Evolutionary conservation across 2,797 vertebrate genomes (phyloP).

Genomic region (Moxostoma hubbsi): DNA sequence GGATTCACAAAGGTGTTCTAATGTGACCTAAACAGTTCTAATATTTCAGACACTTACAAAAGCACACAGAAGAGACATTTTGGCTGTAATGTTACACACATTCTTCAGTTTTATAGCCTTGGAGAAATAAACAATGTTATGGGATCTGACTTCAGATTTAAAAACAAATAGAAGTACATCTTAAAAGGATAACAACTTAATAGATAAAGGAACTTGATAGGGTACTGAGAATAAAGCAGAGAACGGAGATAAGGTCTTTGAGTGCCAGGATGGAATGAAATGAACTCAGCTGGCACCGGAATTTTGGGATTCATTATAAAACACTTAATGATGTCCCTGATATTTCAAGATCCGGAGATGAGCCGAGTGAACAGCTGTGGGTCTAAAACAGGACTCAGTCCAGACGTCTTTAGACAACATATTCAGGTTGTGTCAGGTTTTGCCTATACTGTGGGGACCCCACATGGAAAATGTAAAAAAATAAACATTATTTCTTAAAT

Average conservation of each 20-base stretch:
- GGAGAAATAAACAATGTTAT: conserved; percentile 6
- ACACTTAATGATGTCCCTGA: conserved; percentile 56
- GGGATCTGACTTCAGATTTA: background rate
- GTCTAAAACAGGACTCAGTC: conserved; percentile 19
- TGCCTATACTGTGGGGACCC: no score
- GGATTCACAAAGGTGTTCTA: conserved; percentile 22
- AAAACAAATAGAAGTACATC: background rate
- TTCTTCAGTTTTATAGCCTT: conserved; percentile 2
- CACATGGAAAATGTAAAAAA: no score
- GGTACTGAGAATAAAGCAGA: conserved; percentile 20
- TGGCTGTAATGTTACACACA: background rate
- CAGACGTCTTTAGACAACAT: conserved; percentile 11
- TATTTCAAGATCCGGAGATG: conserved; percentile 57
- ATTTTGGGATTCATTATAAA: conserved; percentile 63
- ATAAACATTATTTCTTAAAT: no score
- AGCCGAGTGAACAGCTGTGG: conserved; percentile 70
- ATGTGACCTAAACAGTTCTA: conserved; percentile 5
- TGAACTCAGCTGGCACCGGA: conserved; percentile 49
- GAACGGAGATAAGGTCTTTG: conserved; percentile 5
- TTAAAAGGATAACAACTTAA: conserved; percentile 9
- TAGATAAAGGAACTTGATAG: conserved; percentile 30
- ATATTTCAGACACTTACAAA: conserved; percentile 14
- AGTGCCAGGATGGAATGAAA: conserved; percentile 41
- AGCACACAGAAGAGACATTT: conserved; percentile 14
- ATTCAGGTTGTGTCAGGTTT: background rate